Conservation (phyloP, 2,113 vertebrate genomes). For the Propithecus coquereli region DNA sequence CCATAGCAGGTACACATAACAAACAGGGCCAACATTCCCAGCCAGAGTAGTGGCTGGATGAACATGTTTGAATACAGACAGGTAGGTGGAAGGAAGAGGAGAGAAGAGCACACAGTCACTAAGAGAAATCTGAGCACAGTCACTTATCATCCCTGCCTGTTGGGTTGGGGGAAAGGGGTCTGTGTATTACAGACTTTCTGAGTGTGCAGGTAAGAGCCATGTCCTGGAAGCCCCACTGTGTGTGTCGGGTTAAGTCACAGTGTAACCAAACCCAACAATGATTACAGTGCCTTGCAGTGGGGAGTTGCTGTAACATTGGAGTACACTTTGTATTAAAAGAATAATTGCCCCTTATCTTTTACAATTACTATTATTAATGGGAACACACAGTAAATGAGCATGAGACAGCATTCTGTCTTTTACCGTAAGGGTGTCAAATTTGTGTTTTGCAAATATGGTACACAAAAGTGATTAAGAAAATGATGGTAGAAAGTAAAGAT, state of each 20-base stretch:
- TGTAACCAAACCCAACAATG: not conserved
- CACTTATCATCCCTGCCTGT: not conserved
- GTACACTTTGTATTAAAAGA: not conserved
- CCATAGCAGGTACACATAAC: not conserved
- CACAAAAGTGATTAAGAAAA: conserved; percentile 45
- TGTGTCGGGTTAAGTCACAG: not conserved
- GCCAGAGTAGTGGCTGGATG: not conserved
- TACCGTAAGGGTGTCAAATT: conserved; percentile 23
- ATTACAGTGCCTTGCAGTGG: not conserved
- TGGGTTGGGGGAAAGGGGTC: not conserved
- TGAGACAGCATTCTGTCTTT: not conserved
- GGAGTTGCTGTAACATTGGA: not conserved
- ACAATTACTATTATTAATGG: conserved; percentile 28
- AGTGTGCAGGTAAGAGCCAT: not conserved
- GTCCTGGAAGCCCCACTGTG: not conserved
- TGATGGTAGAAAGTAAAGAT: not conserved
- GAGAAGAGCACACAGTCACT: not conserved
- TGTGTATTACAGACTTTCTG: not conserved
- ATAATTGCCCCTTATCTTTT: not conserved
- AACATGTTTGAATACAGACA: not conserved
- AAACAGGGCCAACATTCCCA: not conserved
- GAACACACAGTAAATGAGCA: not conserved
- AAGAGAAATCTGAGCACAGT: not conserved
- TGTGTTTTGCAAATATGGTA: conserved; percentile 20
- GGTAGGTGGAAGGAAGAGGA: not conserved